Evolutionary conservation across 2,113 vertebrate species (phyloP).

Genomic region (Clarias macrocephalus): DNA sequence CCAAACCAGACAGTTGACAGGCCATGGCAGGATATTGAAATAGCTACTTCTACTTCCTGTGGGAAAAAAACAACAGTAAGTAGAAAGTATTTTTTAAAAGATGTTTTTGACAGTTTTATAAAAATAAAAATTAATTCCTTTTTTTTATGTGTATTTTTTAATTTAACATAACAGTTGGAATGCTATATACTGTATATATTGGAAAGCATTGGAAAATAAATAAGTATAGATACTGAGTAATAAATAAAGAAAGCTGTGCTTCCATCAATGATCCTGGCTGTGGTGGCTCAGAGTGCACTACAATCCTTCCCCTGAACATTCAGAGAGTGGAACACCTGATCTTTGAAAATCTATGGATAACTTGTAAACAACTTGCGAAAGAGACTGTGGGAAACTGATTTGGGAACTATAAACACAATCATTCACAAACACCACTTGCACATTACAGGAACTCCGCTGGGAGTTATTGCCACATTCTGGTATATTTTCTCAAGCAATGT

Average conservation of each 20-base stretch:
- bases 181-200: background rate
- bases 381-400: no score
- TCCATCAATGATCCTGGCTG: no score
- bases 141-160: background rate
- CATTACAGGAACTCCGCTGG: no score
- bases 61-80: background rate
- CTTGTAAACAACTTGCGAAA: no score
- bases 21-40: slow-evolving; percentile 20
- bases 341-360: no score
- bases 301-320: no score
- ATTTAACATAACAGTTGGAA: background rate
- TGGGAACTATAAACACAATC: no score
- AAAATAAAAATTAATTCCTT: background rate
- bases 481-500: no score
- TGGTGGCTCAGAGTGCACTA: no score
- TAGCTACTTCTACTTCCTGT: background rate
- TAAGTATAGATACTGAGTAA: background rate
- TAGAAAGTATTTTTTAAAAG: background rate
- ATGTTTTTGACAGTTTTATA: background rate
- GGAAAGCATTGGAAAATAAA: slow-evolving; percentile 6
- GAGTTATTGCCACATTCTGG: no score
- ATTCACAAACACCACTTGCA: no score
- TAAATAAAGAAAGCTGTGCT: background rate
- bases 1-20: slow-evolving; percentile 63
- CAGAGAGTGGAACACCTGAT: no score